Evolutionary conservation across 1,140 invertebrate genomes (phyloP), one percentile per base, ranked within the genome.

Genomic region (Branchinecta lynchi): DNA sequence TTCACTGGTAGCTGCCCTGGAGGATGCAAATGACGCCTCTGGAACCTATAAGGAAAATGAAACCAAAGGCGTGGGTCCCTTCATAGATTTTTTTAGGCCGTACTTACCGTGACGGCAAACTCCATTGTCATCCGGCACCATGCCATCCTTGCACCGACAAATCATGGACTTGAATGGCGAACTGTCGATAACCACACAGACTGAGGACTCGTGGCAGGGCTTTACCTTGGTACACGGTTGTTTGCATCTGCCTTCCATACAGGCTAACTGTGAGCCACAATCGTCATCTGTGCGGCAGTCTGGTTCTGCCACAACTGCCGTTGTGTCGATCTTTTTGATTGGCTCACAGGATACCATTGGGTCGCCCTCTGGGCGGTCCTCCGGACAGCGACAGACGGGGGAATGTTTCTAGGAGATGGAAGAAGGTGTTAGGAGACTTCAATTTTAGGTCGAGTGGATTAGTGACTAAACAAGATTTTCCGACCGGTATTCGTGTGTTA

Each of bases 81-180:
- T 32, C 1, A 32, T 1, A 5, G 32, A n/a, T n/a, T n/a, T 32
- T 32, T 32, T 32, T 32, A 32, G 32, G 32, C 32, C 2, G 32
- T 32, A 3, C 32, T 32, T 32, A 69, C 44, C 51, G n/a, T 43
- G 32, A 45, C 45, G 45, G 51, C 71, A 72, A 66, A 72, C 69
- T 43, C 71, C 71, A 46, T 45, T 43, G n/a, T 67, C 60, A 43
- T 17, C 68, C 7, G 44, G 68, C n/a, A 7, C 46, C 68, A 68
- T 68, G 45, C 68, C 68, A 68, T 60, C 51, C 51, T 60, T 60
- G 75, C 90, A 92, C 67, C 88, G 87, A 75, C 89, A 92, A 51
- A 88, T 86, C 84, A 93, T 87, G 0, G 89, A 92, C 68, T 89
- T 79, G 9, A 92, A 87, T 1, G 90, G 90, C 43, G 87, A 80